Evolutionary conservation across 35 echinoderm and acorn worm species (phyloP).

Genomic region (Heliocidaris tuberculata): DNA sequence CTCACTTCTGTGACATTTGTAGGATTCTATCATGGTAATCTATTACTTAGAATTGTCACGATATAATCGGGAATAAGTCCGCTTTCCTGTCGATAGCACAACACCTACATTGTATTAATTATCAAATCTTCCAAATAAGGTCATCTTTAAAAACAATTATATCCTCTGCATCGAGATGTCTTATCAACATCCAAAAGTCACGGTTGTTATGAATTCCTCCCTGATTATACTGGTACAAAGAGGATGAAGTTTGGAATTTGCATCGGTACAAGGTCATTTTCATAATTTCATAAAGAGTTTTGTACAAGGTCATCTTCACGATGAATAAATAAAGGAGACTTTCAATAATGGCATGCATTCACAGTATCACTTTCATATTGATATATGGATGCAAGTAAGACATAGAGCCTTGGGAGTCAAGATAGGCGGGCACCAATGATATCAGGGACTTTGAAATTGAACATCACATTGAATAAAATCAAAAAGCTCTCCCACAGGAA

Average conservation of each 20-base stretch:
- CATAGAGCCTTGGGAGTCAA: neutral
- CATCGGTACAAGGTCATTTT: neutral
- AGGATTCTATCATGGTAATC: neutral
- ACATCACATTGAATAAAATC: neutral
- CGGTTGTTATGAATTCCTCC: neutral
- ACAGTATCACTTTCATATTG: neutral
- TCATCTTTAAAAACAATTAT: neutral
- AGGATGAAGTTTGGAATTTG: neutral
- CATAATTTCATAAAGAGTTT: neutral
- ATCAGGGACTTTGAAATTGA: neutral
- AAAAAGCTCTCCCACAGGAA: neutral
- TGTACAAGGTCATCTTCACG: neutral
- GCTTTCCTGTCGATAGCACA: neutral
- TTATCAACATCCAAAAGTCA: neutral
- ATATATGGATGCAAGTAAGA: neutral
- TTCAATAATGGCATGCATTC: neutral
- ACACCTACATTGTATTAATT: slow-evolving; percentile 4
- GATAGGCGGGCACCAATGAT: neutral
- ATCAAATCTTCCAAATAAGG: neutral
- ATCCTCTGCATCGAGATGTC: neutral
- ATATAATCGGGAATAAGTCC: neutral
- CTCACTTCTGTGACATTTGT: neutral
- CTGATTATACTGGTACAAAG: neutral
- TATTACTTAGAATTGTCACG: neutral
- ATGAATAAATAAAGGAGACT: neutral